phyloP scores from a whole-genome alignment of 2,113 vertebrate genomes.

The Chaetura pelagica region DNA sequence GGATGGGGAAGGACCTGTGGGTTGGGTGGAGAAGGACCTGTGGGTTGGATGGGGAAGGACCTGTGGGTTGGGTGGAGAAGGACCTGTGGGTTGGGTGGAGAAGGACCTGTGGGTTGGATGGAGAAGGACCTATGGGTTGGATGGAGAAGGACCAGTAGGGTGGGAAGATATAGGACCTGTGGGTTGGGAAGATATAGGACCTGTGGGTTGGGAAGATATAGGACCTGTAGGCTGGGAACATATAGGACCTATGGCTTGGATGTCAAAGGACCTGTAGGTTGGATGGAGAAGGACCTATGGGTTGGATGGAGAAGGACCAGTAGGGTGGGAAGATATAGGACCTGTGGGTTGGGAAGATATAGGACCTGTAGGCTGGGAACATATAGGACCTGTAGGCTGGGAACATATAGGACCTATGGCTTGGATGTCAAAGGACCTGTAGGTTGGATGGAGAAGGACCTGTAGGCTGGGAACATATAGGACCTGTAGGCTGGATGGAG shows the following conservation, averaged over 20 bases:
- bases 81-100: not conserved
- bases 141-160: not conserved
- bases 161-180: not conserved
- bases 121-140: not conserved
- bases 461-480: not conserved
- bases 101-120: not conserved
- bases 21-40: not conserved
- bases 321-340: no score
- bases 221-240: not conserved
- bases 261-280: no score
- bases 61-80: not conserved
- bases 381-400: no score
- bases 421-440: not conserved
- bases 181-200: not conserved
- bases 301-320: no score
- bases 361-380: no score
- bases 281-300: no score
- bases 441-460: not conserved
- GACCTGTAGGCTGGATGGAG: not conserved
- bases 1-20: no score
- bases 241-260: no score
- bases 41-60: no score
- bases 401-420: no score
- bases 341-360: no score
- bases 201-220: no score